A percentile compares a stretch with the other conserved stretches of the same genome.
Evolutionary conservation across 2,113 vertebrate species (phyloP).

Genomic region (Pseudopipra pipra): DNA sequence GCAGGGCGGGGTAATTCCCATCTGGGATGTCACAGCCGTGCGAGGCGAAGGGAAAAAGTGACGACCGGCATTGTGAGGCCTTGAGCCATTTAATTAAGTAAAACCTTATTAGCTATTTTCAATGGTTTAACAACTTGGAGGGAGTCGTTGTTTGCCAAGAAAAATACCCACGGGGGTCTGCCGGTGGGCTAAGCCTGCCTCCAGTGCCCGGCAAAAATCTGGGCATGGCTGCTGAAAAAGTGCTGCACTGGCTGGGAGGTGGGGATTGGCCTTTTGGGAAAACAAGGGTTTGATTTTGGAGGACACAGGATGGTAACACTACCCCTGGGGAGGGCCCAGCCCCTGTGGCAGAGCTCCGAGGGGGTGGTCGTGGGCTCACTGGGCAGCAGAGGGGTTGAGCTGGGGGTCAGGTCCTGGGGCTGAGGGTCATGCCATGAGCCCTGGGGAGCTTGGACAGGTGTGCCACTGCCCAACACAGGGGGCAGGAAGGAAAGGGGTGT

Average conservation of each 20-base stretch:
- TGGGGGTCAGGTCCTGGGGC: rapidly evolving
- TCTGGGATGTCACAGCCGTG: background rate
- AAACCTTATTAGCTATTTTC: background rate
- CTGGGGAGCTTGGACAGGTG: background rate
- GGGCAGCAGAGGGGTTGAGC: background rate
- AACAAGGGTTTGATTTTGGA: background rate
- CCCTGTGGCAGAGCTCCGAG: background rate
- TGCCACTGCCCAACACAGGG: rapidly evolving
- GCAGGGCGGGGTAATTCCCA: background rate
- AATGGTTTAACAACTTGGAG: background rate
- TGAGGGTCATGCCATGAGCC: background rate
- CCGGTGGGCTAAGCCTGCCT: background rate
- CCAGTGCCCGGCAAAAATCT: background rate
- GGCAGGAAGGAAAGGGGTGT: background rate
- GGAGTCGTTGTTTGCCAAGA: background rate
- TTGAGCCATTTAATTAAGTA: background rate
- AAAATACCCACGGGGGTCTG: background rate
- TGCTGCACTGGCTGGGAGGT: background rate
- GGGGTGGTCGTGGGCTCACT: background rate
- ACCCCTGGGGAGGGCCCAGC: background rate
- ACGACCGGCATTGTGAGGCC: background rate
- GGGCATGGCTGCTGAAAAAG: background rate
- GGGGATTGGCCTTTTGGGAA: background rate
- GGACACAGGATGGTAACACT: rapidly evolving
- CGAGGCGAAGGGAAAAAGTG: background rate